phyloP scores from a whole-genome alignment of 2,888 invertebrate species.

The Hybos culiciformis region DNA sequence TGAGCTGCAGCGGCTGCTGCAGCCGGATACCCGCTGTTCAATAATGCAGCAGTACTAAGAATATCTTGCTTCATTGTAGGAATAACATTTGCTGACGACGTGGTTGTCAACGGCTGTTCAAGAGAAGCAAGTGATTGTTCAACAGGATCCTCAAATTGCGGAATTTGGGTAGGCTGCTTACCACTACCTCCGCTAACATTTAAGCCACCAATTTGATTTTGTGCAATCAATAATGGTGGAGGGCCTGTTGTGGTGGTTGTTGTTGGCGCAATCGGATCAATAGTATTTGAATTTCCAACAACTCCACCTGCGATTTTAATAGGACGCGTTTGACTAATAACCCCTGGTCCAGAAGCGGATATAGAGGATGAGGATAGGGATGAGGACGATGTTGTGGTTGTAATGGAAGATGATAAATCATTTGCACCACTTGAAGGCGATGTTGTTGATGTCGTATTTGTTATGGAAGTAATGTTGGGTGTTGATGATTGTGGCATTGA shows the following conservation, averaged over 20 bases:
- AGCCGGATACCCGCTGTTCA: background rate
- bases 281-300: conserved; percentile 29
- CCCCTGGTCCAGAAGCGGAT: conserved; percentile 10
- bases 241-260: conserved; percentile 12
- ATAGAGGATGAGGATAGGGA: conserved; percentile 9
- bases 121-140: conserved; percentile 57
- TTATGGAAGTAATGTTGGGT: conserved; percentile 12
- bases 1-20: background rate
- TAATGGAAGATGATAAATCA: background rate
- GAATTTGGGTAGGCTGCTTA: conserved; percentile 31
- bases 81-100: conserved; percentile 21
- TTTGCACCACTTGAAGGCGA: conserved; percentile 13
- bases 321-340: conserved; percentile 6
- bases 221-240: conserved; percentile 12
- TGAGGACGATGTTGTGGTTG: too few relatives aligned
- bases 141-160: conserved; percentile 50
- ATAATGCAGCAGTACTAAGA: background rate
- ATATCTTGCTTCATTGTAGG: conserved; percentile 6
- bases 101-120: conserved; percentile 41
- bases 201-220: conserved; percentile 10
- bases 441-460: conserved; percentile 10
- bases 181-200: conserved; percentile 17
- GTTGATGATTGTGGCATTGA: conserved; percentile 8
- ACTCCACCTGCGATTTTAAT: conserved; percentile 22
- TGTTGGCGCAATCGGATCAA: conserved; percentile 24